Evolutionary conservation across 2,113 vertebrate species (phyloP).

Genomic region (Neodontobutis hainanensis): DNA sequence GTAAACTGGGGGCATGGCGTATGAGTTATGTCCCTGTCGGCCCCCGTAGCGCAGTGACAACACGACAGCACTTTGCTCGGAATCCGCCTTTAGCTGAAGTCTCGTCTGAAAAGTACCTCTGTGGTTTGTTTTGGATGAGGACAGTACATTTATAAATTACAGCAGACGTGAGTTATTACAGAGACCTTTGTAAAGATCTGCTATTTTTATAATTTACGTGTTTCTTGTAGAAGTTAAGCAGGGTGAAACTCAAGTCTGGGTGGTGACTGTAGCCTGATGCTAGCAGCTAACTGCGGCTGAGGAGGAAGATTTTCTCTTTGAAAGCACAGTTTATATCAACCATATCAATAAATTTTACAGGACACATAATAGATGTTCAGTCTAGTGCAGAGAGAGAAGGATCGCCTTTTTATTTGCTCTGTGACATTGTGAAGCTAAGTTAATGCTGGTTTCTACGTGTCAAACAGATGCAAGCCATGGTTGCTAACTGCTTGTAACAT

Average conservation of each 20-base stretch:
- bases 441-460: too few relatives aligned
- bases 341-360: too few relatives aligned
- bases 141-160: constrained; percentile 17
- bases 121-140: constrained; percentile 22
- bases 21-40: constrained; percentile 36
- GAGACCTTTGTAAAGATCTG: fast-evolving
- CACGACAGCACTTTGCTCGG: constrained; percentile 64
- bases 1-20: constrained; percentile 2
- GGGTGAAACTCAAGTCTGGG: constrained; percentile 19
- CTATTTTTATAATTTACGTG: not conserved
- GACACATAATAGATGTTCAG: too few relatives aligned
- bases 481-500: not conserved
- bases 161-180: constrained; percentile 49
- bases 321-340: not conserved
- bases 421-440: not conserved
- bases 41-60: constrained; percentile 73
- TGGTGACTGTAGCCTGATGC: constrained; percentile 43
- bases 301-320: not conserved
- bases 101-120: constrained; percentile 26
- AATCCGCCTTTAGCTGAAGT: constrained; percentile 39
- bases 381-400: not conserved
- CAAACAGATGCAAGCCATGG: not conserved
- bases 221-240: not conserved
- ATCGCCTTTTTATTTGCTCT: not conserved
- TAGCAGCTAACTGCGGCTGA: constrained; percentile 25